Evolutionary conservation across 2,888 invertebrate genomes (phyloP).

Genomic region (Hipparchia sbordonii): DNA sequence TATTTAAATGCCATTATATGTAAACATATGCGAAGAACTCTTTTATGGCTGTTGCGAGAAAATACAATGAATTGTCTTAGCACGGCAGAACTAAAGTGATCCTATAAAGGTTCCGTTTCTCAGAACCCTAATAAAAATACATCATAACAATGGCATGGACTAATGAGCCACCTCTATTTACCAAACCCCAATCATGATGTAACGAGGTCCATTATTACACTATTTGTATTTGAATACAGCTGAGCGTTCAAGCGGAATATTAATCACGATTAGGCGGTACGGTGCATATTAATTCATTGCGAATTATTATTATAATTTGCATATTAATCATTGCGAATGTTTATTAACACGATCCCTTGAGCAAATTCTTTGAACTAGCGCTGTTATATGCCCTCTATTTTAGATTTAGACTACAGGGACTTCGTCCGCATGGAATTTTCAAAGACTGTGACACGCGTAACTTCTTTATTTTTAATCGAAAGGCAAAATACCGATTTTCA

Average conservation of each 20-base stretch:
- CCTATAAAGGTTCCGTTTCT: no score
- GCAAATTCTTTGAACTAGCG: no score
- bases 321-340: conserved; percentile 14
- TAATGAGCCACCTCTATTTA: conserved; percentile 3
- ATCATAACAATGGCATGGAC: background rate
- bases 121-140: background rate
- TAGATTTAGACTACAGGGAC: no score
- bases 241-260: conserved; percentile 25
- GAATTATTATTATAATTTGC: conserved; percentile 5
- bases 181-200: conserved; percentile 7
- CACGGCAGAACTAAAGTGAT: no score
- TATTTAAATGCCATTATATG: no score
- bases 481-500: no score
- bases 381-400: background rate
- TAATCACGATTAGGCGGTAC: conserved; percentile 32
- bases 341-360: background rate
- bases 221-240: conserved; percentile 20
- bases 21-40: no score
- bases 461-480: no score
- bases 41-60: no score
- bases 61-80: no score
- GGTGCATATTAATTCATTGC: conserved; percentile 33
- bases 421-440: no score
- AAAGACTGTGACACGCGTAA: no score
- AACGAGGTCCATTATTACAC: conserved; percentile 16